Base-by-base conservation (phyloP, 2,888 invertebrate species). In the Caenorhabditis japonica region DNA sequence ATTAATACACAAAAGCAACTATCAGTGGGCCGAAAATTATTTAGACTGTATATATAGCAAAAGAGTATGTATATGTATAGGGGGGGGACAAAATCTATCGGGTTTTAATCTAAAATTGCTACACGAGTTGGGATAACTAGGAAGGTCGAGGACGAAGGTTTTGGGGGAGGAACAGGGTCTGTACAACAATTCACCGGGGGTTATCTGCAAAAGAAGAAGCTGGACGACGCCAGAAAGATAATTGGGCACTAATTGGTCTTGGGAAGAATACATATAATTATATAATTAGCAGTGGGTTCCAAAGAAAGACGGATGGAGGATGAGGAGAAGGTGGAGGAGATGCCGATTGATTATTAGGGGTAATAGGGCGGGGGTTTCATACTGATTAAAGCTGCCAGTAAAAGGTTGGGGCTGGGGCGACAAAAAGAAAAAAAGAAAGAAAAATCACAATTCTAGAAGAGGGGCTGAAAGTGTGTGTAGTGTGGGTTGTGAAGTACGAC, bases 151-250 rank as follows among this genome's bases (percentile, higher is more conserved):
- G 44, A n/a, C n/a, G 25, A 47, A 49, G 49, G 7, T 36, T n/a
- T 17, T 34, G 53, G 19, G 60, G 55, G 39, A 39, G 33, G 56
- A 23, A 69, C 51, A 55, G 69, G 69, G 60, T 69, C 69, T 69
- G 69, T 69, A 69, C 69, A 69, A 69, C 60, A 36, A 60, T 34
- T 19, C 60, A 60, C 60, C 69, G 60, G 69, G 69, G 69, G 69
- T 53, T 69, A 53, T 47, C 59, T 49, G 66, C 66, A 47, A n/a
- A n/a, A n/a, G 59, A 43, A 61, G 15, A 46, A 53, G 30, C 38
- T 52, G 52, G 52, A 44, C 46, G 30, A 39, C 38, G 44, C 62
- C 53, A 53, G 62, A 19, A 4, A 23, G 43, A 23, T 17, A 23
- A n/a, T n/a, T n/a, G n/a, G n/a, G n/a, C n/a, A n/a, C n/a, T n/a